Evolutionary conservation across 2,888 invertebrate genomes (phyloP).

Genomic region (Nephrocerus scutellatus): DNA sequence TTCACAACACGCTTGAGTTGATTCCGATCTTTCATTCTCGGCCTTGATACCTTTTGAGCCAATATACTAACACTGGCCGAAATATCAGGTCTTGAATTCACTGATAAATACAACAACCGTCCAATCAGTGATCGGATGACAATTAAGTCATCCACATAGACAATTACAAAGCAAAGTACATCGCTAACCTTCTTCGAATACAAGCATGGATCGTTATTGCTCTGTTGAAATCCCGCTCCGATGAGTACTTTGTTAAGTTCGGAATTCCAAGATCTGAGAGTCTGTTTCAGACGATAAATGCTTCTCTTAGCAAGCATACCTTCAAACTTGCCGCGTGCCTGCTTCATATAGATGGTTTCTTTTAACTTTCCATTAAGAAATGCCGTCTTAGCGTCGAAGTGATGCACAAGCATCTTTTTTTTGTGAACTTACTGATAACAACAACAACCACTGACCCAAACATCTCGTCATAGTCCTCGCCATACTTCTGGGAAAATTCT

Average conservation of each 20-base stretch:
- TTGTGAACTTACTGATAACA: slow-evolving; percentile 12
- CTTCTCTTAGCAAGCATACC: slow-evolving; percentile 11
- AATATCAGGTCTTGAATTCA: slow-evolving; percentile 25
- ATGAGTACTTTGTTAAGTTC: slow-evolving; percentile 11
- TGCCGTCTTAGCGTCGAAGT: slow-evolving; percentile 18
- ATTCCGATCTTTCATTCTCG: slow-evolving; percentile 26
- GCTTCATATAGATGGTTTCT: slow-evolving; percentile 18
- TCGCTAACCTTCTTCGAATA: slow-evolving; percentile 9
- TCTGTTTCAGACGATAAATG: slow-evolving; percentile 20
- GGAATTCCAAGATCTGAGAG: slow-evolving; percentile 19
- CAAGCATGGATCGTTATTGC: slow-evolving; percentile 17
- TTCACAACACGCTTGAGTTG: slow-evolving; percentile 28
- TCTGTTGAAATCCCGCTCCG: slow-evolving; percentile 8
- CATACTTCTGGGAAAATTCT: slow-evolving; percentile 13
- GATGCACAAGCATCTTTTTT: slow-evolving; percentile 7
- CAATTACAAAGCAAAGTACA: slow-evolving; percentile 4
- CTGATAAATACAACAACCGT: slow-evolving; percentile 20
- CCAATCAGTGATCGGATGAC: slow-evolving; percentile 16
- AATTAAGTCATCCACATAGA: slow-evolving; percentile 10
- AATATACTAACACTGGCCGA: slow-evolving; percentile 17
- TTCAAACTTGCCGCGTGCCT: slow-evolving; percentile 13
- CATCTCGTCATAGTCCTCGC: slow-evolving; percentile 14
- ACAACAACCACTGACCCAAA: slow-evolving; percentile 9
- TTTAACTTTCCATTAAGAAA: slow-evolving; percentile 16
- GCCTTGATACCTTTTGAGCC: slow-evolving; percentile 22